Percentiles rank a stretch among this genome's conserved stretches.
Evolutionary conservation across 2,888 invertebrate species (phyloP).

Genomic region (Cinara cedri): DNA sequence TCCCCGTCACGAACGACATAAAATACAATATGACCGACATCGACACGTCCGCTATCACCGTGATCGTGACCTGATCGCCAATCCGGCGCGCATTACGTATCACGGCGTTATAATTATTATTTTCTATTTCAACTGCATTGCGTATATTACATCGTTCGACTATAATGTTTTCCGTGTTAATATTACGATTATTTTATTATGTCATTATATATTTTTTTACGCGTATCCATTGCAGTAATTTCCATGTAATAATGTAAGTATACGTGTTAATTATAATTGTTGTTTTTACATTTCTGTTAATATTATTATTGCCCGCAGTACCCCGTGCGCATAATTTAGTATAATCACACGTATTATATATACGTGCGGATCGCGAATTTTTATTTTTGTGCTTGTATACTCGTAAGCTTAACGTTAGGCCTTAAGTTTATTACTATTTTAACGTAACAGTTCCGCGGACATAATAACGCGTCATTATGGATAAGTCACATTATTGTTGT

Average conservation of each 20-base stretch:
- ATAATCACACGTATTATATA: too few relatives aligned
- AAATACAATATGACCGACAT: constrained; percentile 29
- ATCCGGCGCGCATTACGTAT: background rate
- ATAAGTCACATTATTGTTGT: too few relatives aligned
- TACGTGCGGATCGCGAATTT: background rate
- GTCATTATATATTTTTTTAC: background rate
- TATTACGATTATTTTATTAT: constrained; percentile 43
- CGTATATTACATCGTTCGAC: constrained; percentile 26
- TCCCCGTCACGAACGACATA: constrained; percentile 43
- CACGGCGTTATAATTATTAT: too few relatives aligned
- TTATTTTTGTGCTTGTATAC: too few relatives aligned
- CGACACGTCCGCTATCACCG: constrained; percentile 41
- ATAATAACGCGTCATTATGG: too few relatives aligned
- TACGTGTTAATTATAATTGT: constrained; percentile 33
- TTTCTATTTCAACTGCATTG: too few relatives aligned
- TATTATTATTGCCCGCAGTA: too few relatives aligned
- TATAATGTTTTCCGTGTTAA: constrained; percentile 45
- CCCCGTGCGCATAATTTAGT: too few relatives aligned
- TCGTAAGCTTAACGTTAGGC: too few relatives aligned
- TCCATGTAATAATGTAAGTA: too few relatives aligned
- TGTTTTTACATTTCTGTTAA: constrained; percentile 12
- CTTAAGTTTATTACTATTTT: too few relatives aligned
- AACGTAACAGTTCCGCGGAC: too few relatives aligned
- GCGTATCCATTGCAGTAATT: background rate
- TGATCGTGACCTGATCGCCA: constrained; percentile 33